Evolutionary conservation across 2,888 invertebrate species (phyloP), one percentile per base, ranked within the genome.

Genomic region (Tuberolachnus salignus): DNA sequence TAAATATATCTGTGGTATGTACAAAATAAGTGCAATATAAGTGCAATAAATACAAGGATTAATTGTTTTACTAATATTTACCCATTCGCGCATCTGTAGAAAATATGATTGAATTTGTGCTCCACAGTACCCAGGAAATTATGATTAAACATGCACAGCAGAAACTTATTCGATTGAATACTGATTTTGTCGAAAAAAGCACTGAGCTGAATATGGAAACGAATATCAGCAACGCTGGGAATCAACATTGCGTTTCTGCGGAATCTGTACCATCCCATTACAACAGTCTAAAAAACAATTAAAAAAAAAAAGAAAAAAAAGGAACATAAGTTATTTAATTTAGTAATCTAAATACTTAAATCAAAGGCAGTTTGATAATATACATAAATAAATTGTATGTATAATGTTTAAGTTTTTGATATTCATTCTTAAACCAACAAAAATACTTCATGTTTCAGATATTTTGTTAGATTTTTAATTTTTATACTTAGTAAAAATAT

Each of bases 101-200:
- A 78, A n/a, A 78, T 51, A 42, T 78, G 78, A 69, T 61, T 69
- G 23, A 78, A 78, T 51, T 69, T 78, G 21, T 78, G 78, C n/a
- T 69, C 59, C 13, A 69, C 21, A 1, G 67, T 59, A n/a, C 19
- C 59, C 21, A 3, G 23, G 10, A 42, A 78, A 51, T 69, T 59
- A 14, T 78, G 57, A 13, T 78, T 69, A 6, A 78, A 42, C 19
- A 69, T 26, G 3, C 78, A 78, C 16, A 78, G 51, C 1, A 78
- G 4, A 21, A 78, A 78, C 59, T 78, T 78, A n/a, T 59, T 78
- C n/a, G 49, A 1, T 9, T 67, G 49, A n/a, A 78, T 23, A 3
- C 67, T 67, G 3, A 78, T 49, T 66, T 78, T 78, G 21, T 78
- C 78, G n/a, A 78, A 78, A 42, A 59, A 23, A 42, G 16, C 34